Evolutionary conservation across 2,888 invertebrate genomes (phyloP), one percentile per base, ranked within the genome.

Genomic region (Alsophila aescularia): DNA sequence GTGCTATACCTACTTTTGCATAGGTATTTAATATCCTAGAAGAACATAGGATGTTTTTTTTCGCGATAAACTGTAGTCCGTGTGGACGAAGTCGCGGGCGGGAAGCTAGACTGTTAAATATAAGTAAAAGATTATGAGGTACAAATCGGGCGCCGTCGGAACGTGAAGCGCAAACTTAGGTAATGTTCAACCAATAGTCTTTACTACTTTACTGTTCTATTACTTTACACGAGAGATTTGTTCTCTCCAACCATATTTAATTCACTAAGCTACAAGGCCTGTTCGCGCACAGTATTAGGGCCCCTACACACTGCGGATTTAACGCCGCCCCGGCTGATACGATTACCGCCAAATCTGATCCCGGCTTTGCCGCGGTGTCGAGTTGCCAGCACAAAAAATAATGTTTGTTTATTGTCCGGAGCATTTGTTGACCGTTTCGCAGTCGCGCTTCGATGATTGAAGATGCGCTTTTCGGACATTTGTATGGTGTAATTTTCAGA

Each of bases 261-360:
- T 3, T 12, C 5, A 27, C 5, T 31, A 27, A 27, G 27, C 27
- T 31, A 2, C 12, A 27, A 27, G 7, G n/a, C 42, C 34, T 9
- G 27, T 29, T 39, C 35, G 18, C 32, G 43, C 31, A 18, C 18
- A 15, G 56, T 41, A 50, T 62, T 63, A 64, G 35, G 65, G 42
- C 56, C 60, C 60, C 57, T 58, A 50, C 60, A 66, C 60, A 65
- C 64, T 42, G 49, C 51, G 63, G 63, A 63, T 66, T 75, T 74
- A 50, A 73, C 64, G 67, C 65, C 53, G 53, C 49, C 61, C 49
- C 41, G 45, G 10, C 18, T 67, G 64, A 67, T 65, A 54, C 62
- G 67, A 67, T 62, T 64, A 67, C 58, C 58, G 58, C 50, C 49
- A 64, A 69, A 72, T 68, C 70, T 64, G 65, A 61, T 62, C 62